A percentile compares a stretch with the other conserved stretches of the same genome.
Evolutionary conservation across 2,888 invertebrate species (phyloP).

Genomic region (Leptopilina myrica): DNA sequence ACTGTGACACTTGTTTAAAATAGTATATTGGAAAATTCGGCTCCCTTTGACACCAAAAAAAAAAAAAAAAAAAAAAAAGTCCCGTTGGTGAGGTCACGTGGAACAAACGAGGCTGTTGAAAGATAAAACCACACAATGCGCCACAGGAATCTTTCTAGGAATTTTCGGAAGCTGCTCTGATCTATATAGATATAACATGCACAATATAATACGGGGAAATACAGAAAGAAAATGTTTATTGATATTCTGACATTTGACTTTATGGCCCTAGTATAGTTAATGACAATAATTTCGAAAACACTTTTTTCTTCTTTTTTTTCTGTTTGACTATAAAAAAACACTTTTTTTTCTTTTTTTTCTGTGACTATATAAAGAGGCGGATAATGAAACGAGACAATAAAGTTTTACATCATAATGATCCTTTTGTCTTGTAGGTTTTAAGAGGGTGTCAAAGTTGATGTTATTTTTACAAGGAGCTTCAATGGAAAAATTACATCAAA

Average conservation of each 20-base stretch:
- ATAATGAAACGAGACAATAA: no score
- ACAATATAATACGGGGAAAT: constrained; percentile 10
- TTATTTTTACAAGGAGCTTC: no score
- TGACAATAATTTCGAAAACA: no score
- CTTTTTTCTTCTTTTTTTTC: no score
- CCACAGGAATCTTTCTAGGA: constrained; percentile 59
- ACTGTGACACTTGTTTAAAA: constrained; percentile 52
- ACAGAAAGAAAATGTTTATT: not conserved
- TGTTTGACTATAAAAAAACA: no score
- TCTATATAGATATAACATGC: constrained; percentile 38
- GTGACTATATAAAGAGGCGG: no score
- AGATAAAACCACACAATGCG: constrained; percentile 72
- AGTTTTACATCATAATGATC: no score
- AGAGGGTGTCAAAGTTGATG: no score
- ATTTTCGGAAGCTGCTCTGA: constrained; percentile 52
- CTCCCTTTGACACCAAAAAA: constrained; percentile 56
- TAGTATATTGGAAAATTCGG: constrained; percentile 52
- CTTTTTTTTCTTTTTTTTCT: no score
- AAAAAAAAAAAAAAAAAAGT: constrained; percentile 42
- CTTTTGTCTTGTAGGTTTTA: no score
- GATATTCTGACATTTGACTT: not conserved
- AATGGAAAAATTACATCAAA: no score
- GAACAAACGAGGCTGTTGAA: constrained; percentile 71
- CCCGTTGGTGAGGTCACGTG: constrained; percentile 62
- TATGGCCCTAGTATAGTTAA: no score